Base-by-base conservation (phyloP, 2,113 vertebrate genomes). In the Hippocampus comes region DNA sequence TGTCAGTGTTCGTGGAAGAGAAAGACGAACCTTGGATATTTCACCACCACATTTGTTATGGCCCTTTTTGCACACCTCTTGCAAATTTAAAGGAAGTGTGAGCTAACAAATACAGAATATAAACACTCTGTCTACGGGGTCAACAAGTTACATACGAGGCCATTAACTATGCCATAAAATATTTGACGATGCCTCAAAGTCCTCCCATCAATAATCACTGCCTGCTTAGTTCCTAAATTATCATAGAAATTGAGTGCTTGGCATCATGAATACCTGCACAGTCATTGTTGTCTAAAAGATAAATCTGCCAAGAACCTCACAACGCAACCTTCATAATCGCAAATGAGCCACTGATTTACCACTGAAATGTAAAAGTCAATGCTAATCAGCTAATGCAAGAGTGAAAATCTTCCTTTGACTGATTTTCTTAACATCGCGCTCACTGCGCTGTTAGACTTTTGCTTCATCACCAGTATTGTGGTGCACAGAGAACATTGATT, bases 371-470 rank as follows among this genome's bases (percentile, higher is more conserved):
- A 41, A 68, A 68, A 68, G 30, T 30, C 51, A 21, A 38, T 53
- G 27, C 18, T 55, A 68, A 68, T 68, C 48, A 68, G 66, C 66
- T 68, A 68, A 68, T 68, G 49, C 5, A 68, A 10, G 21, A 14
- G 67, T 27, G 42, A 27, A 66, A 48, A n/a, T 34, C 46, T 55
- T 55, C 18, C 48, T 38, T 51, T 41, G 20, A 53, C 9, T 38
- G 20, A 41, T 15, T 68, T 23, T 41, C 23, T 20, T 12, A 27
- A 53, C 15, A 67, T 51, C 2, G 12, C 51, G 9, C 25, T 27
- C 27, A 21, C 67, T 41, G 9, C 20, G 10, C 12, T 17, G n/a
- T 65, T 17, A 1, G 18, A 2, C 7, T 27, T 67, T 51, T 30
- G 8, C 43, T 51, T 30, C 17, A 34, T 18, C 66, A 38, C 66